Percentiles rank a stretch among this genome's conserved stretches.
These are phyloP conservation scores for Plemyria rubiginata DNA, from an alignment of 2,888 invertebrate genomes.

Conservation along the genomic window DNA sequence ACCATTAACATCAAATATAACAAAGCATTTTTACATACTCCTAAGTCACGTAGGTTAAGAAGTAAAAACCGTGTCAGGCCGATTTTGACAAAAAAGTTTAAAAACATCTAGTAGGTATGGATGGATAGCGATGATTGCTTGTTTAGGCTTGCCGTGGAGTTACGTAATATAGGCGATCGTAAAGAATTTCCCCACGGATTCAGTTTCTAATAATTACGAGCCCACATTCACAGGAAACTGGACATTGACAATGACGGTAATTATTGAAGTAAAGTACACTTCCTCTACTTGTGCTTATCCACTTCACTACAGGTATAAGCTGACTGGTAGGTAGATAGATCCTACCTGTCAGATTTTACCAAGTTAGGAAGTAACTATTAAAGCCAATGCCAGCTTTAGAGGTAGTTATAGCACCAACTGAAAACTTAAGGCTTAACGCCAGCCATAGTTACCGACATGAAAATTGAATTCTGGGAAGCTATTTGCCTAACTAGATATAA, in stretches of 20 bases:
- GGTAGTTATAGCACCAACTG: background rate
- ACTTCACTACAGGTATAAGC: too few relatives aligned
- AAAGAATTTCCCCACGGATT: constrained; percentile 3
- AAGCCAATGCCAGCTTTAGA: background rate
- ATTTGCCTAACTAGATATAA: too few relatives aligned
- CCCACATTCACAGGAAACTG: constrained; percentile 57
- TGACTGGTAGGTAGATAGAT: background rate
- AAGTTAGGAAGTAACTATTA: background rate
- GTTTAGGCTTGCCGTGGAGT: too few relatives aligned
- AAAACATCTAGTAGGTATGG: too few relatives aligned
- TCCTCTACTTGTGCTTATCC: background rate
- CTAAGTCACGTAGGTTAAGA: too few relatives aligned
- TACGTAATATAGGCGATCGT: background rate
- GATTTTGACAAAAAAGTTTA: too few relatives aligned
- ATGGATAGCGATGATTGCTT: background rate
- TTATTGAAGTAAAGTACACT: constrained; percentile 30
- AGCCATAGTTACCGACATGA: background rate
- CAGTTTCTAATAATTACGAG: constrained; percentile 45
- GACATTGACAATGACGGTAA: constrained; percentile 43
- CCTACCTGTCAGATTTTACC: background rate
- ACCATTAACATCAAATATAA: too few relatives aligned
- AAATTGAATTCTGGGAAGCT: too few relatives aligned
- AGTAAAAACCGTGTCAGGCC: too few relatives aligned
- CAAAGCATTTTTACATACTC: too few relatives aligned
- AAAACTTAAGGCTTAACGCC: background rate